These are phyloP conservation scores for Trachelus iudaicus DNA, from an alignment of 2,888 invertebrate species.

Conservation along the genomic window DNA sequence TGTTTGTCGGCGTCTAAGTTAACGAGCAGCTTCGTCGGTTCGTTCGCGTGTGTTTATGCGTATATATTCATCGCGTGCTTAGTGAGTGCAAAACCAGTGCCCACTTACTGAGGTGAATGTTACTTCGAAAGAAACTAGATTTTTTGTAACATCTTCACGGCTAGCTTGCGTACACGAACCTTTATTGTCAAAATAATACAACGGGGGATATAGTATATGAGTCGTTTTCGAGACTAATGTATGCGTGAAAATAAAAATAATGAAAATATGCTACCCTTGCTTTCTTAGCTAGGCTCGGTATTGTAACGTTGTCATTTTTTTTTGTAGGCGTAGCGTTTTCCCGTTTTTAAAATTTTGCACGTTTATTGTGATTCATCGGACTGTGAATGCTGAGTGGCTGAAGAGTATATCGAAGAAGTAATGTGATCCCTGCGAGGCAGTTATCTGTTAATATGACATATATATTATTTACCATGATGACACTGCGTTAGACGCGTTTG, in stretches of 20 bases:
- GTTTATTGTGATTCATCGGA: neutral
- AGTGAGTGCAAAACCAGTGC: neutral
- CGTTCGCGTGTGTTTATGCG: neutral
- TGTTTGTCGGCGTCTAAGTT: constrained; percentile 24
- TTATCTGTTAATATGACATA: neutral
- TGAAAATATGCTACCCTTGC: neutral
- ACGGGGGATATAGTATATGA: neutral
- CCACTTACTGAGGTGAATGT: neutral
- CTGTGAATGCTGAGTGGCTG: neutral
- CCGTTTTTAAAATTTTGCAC: neutral
- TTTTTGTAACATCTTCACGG: neutral
- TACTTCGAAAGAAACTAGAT: neutral
- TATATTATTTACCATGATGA: neutral
- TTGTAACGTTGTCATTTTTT: neutral
- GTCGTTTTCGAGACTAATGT: neutral
- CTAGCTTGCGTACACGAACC: neutral
- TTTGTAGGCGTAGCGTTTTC: neutral
- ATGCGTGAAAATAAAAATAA: neutral
- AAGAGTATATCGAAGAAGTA: neutral
- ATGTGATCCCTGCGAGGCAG: neutral
- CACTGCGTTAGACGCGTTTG: neutral
- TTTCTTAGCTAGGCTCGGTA: neutral
- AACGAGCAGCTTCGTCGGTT: neutral
- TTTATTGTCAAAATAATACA: neutral
- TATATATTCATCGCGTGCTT: neutral